Evolutionary conservation across 2,888 invertebrate genomes (phyloP), one percentile per base, ranked within the genome.

Genomic region (Drosophila seclusa): DNA sequence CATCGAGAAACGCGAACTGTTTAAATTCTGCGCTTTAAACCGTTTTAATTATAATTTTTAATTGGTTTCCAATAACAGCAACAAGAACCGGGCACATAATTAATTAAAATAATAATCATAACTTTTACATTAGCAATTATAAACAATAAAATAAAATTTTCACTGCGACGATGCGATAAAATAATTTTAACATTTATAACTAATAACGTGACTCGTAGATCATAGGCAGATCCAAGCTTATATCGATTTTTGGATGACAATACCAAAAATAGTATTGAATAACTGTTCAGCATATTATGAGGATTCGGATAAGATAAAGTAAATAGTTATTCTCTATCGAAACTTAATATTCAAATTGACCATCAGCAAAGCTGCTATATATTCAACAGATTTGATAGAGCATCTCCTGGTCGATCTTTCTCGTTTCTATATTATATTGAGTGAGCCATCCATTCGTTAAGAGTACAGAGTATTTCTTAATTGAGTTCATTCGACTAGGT

Each of bases 11-110:
- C 27, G 3, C 27, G 21, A 2, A 34, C 18, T 6, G 24, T 18
- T 27, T 16, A 45, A 79, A 82, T 77, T 74, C 77, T 72, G 74
- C 81, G 74, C 63, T 48, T 54, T 34, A 67, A 76, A 69, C 68
- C 72, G 72, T 82, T 80, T 21, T 80, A 68, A 82, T 80, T 80
- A 77, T 72, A 68, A 75, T 83, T 83, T 85, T 83, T 70, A 79
- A 84, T 83, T 85, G 81, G 81, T 81, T 81, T 73, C 62, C 70
- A 52, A 53, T 16, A 52, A 55, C 34, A 38, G 34, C 24, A 53
- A 21, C 11, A 21, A 64, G 10, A 53, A 49, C 40, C 13, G 27
- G 6, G 13, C 27, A 4, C 27, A 52, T 58, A 42, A 48, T 58
- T 55, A 65, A 34, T 24, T 45, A 29, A 27, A 21, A 58, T 52